Percentiles rank a stretch among this genome's conserved stretches.
Conservation (phyloP, 2,888 invertebrate species). For the Heliconius cydno region DNA sequence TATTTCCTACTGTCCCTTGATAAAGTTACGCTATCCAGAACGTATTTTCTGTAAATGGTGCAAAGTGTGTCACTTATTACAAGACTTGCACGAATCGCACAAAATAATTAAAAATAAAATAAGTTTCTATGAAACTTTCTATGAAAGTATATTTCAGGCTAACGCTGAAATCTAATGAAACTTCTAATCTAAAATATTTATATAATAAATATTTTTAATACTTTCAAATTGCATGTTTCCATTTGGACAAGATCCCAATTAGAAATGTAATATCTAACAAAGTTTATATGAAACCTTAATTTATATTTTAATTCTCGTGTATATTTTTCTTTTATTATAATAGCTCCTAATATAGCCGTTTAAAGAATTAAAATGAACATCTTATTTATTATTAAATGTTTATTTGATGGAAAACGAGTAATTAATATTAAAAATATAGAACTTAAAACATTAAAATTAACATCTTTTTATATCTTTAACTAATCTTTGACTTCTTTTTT, state of each 20-base stretch:
- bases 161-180: not conserved
- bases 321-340: not conserved
- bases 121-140: not conserved
- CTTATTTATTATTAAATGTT: no score
- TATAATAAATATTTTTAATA: not conserved
- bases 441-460: not conserved
- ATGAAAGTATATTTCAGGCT: not conserved
- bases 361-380: not conserved
- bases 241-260: not conserved
- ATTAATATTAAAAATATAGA: not conserved
- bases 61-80: not conserved
- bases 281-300: not conserved
- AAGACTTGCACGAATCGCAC: not conserved
- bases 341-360: not conserved
- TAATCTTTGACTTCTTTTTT: not conserved
- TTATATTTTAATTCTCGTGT: not conserved
- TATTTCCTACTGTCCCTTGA: no score
- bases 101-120: not conserved
- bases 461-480: not conserved
- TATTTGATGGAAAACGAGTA: no score
- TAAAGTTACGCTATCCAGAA: no score
- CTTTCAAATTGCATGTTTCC: not conserved
- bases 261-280: not conserved
- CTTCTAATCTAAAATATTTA: not conserved
- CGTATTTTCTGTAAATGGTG: not conserved